These are phyloP conservation scores for Eretmocerus hayati DNA, from an alignment of 2,888 invertebrate species.

Conservation along the genomic window DNA sequence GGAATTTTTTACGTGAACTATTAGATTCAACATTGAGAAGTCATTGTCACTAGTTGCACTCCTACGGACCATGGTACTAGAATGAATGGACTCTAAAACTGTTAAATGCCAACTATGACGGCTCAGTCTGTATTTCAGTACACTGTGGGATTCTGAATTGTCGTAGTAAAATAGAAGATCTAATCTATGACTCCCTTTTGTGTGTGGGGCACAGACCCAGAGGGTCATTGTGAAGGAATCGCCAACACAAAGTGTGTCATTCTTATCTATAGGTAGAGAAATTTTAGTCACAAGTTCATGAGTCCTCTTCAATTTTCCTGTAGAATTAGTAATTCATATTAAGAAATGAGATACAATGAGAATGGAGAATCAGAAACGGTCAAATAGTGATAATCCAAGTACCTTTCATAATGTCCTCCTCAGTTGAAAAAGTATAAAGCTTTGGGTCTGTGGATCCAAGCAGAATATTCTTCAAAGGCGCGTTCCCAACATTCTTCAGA, in stretches of 20 bases:
- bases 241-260: slow-evolving; percentile 51
- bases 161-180: slow-evolving; percentile 71
- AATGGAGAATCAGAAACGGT: not conserved
- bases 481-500: slow-evolving; percentile 63
- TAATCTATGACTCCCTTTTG: slow-evolving; percentile 56
- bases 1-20: slow-evolving; percentile 63
- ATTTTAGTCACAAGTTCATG: slow-evolving; percentile 48
- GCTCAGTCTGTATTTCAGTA: slow-evolving; percentile 54
- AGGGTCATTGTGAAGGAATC: slow-evolving; percentile 51
- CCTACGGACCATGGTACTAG: slow-evolving; percentile 52
- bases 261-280: slow-evolving; percentile 36
- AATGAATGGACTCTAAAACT: slow-evolving; percentile 56
- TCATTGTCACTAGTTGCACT: slow-evolving; percentile 46
- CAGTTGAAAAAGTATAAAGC: slow-evolving; percentile 53
- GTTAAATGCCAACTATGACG: slow-evolving; percentile 60
- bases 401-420: slow-evolving; percentile 23
- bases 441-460: slow-evolving; percentile 66
- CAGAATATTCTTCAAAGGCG: slow-evolving; percentile 56
- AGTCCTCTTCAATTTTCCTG: slow-evolving; percentile 40
- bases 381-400: not conserved
- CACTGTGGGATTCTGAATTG: slow-evolving; percentile 45
- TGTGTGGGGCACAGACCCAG: slow-evolving; percentile 65
- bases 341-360: not conserved
- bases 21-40: slow-evolving; percentile 55
- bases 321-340: slow-evolving; percentile 9